phyloP scores from a whole-genome alignment of 2,888 invertebrate species.

The Lycocerus yunnanus region DNA sequence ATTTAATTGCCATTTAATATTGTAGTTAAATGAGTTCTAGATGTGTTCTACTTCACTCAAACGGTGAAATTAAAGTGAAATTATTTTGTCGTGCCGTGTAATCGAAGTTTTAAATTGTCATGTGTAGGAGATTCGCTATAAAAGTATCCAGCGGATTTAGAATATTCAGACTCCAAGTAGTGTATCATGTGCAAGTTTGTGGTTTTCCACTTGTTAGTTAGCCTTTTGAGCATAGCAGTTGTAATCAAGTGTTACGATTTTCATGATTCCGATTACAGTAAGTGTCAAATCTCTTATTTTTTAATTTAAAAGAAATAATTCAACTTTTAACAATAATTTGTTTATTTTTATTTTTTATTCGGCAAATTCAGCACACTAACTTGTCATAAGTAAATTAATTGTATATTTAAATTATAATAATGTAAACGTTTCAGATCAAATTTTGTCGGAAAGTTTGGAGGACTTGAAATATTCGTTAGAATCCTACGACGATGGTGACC shows the following conservation, averaged over 20 bases:
- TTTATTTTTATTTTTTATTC: no score
- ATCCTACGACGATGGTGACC: conserved; percentile 1
- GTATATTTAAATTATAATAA: background rate
- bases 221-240: conserved; percentile 20
- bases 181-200: background rate
- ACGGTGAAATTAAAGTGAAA: background rate
- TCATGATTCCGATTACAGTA: conserved; percentile 49
- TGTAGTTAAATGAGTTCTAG: background rate
- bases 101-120: conserved; percentile 3
- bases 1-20: background rate
- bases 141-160: background rate
- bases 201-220: background rate
- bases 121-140: background rate
- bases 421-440: conserved; percentile 40
- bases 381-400: background rate
- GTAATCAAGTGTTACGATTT: conserved; percentile 44
- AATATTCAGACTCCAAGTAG: background rate
- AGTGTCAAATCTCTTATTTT: conserved; percentile 34
- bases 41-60: conserved; percentile 4
- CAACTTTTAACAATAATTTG: background rate
- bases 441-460: conserved; percentile 46
- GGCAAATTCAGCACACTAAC: background rate
- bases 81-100: conserved; percentile 4
- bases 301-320: background rate
- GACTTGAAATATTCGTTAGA: conserved; percentile 32